phyloP scores from a whole-genome alignment of 2,113 vertebrate genomes.

The Chrysochloris asiatica region DNA sequence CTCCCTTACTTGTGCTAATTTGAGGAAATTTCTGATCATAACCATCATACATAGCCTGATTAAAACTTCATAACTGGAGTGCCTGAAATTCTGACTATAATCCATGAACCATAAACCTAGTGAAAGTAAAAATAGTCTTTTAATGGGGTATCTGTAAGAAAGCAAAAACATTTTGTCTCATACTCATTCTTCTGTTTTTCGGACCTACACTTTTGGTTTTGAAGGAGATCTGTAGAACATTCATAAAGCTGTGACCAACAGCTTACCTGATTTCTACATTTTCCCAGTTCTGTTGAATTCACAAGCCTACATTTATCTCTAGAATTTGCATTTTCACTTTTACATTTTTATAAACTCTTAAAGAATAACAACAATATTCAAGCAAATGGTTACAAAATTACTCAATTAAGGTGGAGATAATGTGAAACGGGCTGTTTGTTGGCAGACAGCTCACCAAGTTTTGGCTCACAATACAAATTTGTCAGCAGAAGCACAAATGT shows the following conservation, averaged over 20 bases:
- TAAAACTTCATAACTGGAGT: neutral
- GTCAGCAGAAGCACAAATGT: neutral
- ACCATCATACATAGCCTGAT: neutral
- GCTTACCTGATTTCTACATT: constrained; percentile 2
- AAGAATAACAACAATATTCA: constrained; percentile 40
- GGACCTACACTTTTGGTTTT: constrained; percentile 11
- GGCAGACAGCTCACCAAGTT: neutral
- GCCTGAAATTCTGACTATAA: constrained; percentile 1
- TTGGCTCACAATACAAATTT: constrained; percentile 43
- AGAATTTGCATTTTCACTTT: constrained; percentile 17
- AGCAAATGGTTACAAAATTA: constrained; percentile 48
- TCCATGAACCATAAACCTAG: neutral
- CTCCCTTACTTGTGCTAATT: neutral
- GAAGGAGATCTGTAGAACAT: neutral
- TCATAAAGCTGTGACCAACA: constrained; percentile 11
- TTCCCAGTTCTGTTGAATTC: constrained; percentile 9
- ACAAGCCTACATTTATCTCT: neutral
- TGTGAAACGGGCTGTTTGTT: neutral
- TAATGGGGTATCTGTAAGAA: too few relatives aligned
- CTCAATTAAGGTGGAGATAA: constrained; percentile 6
- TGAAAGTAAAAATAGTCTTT: constrained; percentile 14
- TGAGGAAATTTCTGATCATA: constrained; percentile 18
- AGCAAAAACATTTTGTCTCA: constrained; percentile 20
- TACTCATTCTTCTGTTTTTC: too few relatives aligned
- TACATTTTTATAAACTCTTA: constrained; percentile 39